Percentiles rank a stretch among this genome's conserved stretches.
These are phyloP conservation scores for Listronotus oregonensis DNA, from an alignment of 1,140 invertebrate species.

Conservation along the genomic window DNA sequence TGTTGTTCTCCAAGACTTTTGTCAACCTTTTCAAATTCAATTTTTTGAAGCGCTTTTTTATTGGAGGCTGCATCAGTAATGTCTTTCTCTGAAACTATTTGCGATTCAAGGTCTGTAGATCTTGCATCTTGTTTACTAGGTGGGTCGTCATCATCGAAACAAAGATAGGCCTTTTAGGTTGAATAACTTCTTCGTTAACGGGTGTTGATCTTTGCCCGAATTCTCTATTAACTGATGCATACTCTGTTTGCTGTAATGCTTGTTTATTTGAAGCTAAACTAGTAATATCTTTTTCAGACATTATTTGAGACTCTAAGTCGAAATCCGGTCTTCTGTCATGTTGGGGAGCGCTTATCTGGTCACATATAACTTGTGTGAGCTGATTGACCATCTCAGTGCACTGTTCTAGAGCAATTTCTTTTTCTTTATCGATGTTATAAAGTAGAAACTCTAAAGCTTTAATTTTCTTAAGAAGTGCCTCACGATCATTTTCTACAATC, in stretches of 20 bases:
- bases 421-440: slow-evolving; percentile 51
- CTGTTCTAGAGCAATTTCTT: slow-evolving; percentile 45
- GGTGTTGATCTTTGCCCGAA: slow-evolving; percentile 43
- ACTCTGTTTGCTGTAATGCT: slow-evolving; percentile 43
- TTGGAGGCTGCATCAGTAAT: slow-evolving; percentile 23
- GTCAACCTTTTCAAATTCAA: slow-evolving; percentile 21
- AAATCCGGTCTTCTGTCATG: not conserved
- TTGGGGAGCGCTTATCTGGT: slow-evolving; percentile 6
- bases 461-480: slow-evolving; percentile 50
- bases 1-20: slow-evolving; percentile 11
- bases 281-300: slow-evolving; percentile 27
- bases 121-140: slow-evolving; percentile 8
- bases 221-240: slow-evolving; percentile 26
- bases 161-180: slow-evolving; percentile 46
- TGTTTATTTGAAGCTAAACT: slow-evolving; percentile 28
- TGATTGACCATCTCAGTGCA: slow-evolving; percentile 51
- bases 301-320: slow-evolving; percentile 43
- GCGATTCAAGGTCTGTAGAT: slow-evolving; percentile 23
- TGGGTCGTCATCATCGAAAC: slow-evolving; percentile 29
- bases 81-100: slow-evolving; percentile 37
- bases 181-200: slow-evolving; percentile 57
- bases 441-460: slow-evolving; percentile 54
- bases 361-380: slow-evolving; percentile 47
- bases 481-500: slow-evolving; percentile 36
- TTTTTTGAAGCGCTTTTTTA: slow-evolving; percentile 25